Base-by-base conservation (phyloP, 2,888 invertebrate genomes). In the Dromius quadrimaculatus region DNA sequence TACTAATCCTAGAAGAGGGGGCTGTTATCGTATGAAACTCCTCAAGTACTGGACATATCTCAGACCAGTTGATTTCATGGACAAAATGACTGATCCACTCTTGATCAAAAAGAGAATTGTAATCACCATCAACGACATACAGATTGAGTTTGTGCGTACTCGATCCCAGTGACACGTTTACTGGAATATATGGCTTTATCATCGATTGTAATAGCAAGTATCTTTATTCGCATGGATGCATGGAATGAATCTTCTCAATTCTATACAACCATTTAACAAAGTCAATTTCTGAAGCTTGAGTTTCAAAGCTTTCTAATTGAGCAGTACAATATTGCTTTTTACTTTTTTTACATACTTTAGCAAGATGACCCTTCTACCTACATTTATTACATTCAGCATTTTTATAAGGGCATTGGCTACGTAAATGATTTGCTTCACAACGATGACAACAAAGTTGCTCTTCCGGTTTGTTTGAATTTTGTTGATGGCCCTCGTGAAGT, bases 381-480 rank as follows among this genome's bases (percentile, higher is more conserved):
- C 72, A 70, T 6, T 19, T 50, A 8, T 11, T 11, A 11, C 64
- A 63, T 23, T 28, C 36, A 5, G 20, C 19, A 2, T 72, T 43
- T 3, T n/a, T 1, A 15, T 71, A 72, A 1, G 4, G n/a, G 43
- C 71, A 72, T 17, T 71, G 57, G 22, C 34, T 59, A n/a, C 71
- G 45, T 8, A 23, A 5, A 23, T 72, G 66, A 2, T 6, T 17
- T n/a, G 47, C 71, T 1, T 65, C 66, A 41, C 61, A 71, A 1
- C 59, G 59, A 5, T 34, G 4, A 23, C 69, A 69, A 5, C 4
- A 3, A 28, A 5, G 28, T 28, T 28, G 28, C n/a, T n/a, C n/a
- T n/a, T 8, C 28, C 28, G 3, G 28, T 3, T 28, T 3, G 28
- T 28, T 3, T 28, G 3, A 8, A 5, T 28, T n/a, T n/a, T n/a